These are phyloP conservation scores for Fragariocoptes setiger DNA, from an alignment of 1,140 invertebrate genomes.

Conservation along the genomic window DNA sequence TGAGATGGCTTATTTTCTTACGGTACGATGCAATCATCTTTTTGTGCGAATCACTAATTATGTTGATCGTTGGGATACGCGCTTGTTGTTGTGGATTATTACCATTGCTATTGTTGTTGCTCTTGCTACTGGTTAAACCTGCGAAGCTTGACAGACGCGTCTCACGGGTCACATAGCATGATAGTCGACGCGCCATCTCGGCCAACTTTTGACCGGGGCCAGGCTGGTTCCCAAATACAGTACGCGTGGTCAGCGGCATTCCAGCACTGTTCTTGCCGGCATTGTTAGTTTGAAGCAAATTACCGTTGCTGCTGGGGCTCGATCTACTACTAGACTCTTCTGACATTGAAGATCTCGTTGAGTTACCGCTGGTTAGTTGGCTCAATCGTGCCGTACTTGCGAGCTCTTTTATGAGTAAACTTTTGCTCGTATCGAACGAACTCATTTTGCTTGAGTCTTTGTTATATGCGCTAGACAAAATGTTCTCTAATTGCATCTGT, in stretches of 20 bases:
- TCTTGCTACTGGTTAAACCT: neutral
- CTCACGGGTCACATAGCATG: neutral
- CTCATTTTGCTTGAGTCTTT: too few relatives aligned
- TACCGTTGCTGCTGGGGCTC: too few relatives aligned
- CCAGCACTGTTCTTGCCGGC: too few relatives aligned
- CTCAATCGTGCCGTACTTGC: too few relatives aligned
- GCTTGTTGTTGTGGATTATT: neutral
- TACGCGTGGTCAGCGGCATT: too few relatives aligned
- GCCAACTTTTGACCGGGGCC: too few relatives aligned
- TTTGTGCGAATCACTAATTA: conserved; percentile 2
- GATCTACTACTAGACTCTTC: too few relatives aligned
- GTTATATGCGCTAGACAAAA: conserved; percentile 11
- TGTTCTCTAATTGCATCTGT: conserved; percentile 47
- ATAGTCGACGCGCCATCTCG: neutral
- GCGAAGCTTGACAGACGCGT: neutral
- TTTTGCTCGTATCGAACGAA: too few relatives aligned
- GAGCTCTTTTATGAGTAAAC: too few relatives aligned
- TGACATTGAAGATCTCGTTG: neutral
- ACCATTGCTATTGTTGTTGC: neutral
- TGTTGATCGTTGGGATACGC: conserved; percentile 1
- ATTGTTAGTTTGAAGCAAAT: too few relatives aligned
- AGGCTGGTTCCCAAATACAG: too few relatives aligned
- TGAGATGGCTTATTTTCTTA: conserved; percentile 58
- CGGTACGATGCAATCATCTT: conserved; percentile 9
- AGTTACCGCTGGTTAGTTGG: neutral